Evolutionary conservation across 2,888 invertebrate genomes (phyloP).

Genomic region (Dasypogon diadema): DNA sequence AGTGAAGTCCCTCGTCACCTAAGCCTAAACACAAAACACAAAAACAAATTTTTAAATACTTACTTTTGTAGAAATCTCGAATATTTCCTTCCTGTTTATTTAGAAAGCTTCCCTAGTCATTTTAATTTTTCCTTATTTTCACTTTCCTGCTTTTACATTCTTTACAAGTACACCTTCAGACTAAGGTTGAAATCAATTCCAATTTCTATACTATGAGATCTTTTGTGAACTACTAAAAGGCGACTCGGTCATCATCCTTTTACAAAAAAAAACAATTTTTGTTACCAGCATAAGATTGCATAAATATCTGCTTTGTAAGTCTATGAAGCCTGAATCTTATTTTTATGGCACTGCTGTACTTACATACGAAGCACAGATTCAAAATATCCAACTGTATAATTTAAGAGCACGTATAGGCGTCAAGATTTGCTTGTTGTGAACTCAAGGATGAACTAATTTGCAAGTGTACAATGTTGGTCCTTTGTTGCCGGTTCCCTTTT

Average conservation of each 20-base stretch:
- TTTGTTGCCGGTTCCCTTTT: not conserved
- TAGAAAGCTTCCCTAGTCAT: too few relatives aligned
- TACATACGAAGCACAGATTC: not conserved
- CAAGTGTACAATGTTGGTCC: not conserved
- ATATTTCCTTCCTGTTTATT: not conserved
- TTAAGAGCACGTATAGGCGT: not conserved
- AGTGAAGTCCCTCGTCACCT: too few relatives aligned
- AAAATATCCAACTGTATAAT: not conserved
- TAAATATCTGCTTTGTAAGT: not conserved
- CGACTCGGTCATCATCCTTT: not conserved
- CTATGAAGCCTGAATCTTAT: not conserved
- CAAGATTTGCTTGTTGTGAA: not conserved
- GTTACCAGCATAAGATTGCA: not conserved
- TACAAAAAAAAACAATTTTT: not conserved
- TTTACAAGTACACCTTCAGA: not conserved
- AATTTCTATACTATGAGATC: not conserved
- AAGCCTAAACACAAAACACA: too few relatives aligned
- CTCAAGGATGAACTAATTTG: slow-evolving; percentile 13
- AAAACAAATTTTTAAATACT: too few relatives aligned
- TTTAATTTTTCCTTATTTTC: not conserved
- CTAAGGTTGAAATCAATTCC: not conserved
- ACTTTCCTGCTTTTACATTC: not conserved
- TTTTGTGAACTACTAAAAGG: not conserved
- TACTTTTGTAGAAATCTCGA: too few relatives aligned
- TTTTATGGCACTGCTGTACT: not conserved